Evolutionary conservation across 1,140 invertebrate species (phyloP), one percentile per base, ranked within the genome.

Genomic region (Orussus abietinus): DNA sequence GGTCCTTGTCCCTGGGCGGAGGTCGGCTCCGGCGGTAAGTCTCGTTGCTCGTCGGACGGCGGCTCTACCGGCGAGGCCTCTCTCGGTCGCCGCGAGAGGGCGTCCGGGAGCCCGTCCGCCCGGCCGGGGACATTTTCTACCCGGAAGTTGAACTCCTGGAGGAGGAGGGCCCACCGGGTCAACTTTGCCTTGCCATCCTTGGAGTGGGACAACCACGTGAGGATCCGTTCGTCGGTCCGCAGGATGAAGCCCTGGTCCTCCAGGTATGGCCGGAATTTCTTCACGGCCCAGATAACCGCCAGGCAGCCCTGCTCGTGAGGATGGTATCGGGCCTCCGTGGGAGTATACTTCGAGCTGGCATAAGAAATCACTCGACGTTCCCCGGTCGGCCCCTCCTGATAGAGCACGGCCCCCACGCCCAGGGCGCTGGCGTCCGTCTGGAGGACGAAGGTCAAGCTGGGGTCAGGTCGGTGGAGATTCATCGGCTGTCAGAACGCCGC

Each of bases 281-380:
- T 55, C 5, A 66, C 42, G 0, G 53, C 59, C 62, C 64, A 66
- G 0, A 67, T 29, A 1, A 62, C 28, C 0, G 61, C 61, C 6
- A 57, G 9, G n/a, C 52, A 58, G 28, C 51, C 45, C 12, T 49
- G 56, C 17, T 54, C 42, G 13, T 53, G 37, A 17, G 40, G 34
- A 35, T 52, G 51, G 28, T 54, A 55, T 39, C 38, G 13, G 0
- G 17, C 19, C 26, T 55, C 48, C 0, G 43, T 30, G 0, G 40
- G 7, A 13, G 13, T 45, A 11, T 53, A 53, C 20, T 55, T 53
- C 0, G 47, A 43, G 14, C 52, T 53, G 0, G 40, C 44, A 14
- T 51, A 55, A 11, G n/a, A n/a, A n/a, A n/a, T n/a, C n/a, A n/a
- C n/a, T n/a, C n/a, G n/a, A n/a, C n/a, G n/a, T n/a, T n/a, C n/a